Conservation (phyloP, 2,888 invertebrate genomes). For the Bedellia somnulentella region DNA sequence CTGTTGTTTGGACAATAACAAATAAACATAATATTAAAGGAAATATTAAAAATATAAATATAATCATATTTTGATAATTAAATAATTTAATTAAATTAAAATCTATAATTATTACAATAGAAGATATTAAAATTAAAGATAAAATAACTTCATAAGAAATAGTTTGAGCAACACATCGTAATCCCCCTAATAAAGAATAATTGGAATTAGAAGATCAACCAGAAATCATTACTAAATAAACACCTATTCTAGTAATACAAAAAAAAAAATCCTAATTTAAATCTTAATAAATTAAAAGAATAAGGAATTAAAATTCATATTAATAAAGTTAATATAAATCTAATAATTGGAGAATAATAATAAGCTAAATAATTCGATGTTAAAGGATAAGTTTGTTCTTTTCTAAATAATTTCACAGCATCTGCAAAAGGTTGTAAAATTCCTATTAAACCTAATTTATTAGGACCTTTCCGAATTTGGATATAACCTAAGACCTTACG, state of each 20-base stretch:
- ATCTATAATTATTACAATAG: conserved; percentile 58
- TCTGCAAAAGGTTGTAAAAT: conserved; percentile 72
- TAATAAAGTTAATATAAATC: conserved; percentile 61
- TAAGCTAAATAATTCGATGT: conserved; percentile 64
- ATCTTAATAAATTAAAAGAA: conserved; percentile 51
- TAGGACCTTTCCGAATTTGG: conserved; percentile 74
- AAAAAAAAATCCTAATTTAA: conserved; percentile 67
- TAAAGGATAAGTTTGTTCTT: conserved; percentile 61
- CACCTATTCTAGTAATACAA: conserved; percentile 63
- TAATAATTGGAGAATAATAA: conserved; percentile 62
- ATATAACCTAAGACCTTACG: conserved; percentile 72
- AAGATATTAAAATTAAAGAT: conserved; percentile 64
- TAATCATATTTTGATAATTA: conserved; percentile 48
- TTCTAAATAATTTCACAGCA: conserved; percentile 72
- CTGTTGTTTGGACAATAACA: conserved; percentile 4
- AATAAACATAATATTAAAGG: conserved; percentile 61
- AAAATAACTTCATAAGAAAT: conserved; percentile 78
- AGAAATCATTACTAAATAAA: conserved; percentile 65
- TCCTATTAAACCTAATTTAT: conserved; percentile 67
- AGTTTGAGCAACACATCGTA: conserved; percentile 71
- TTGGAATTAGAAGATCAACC: conserved; percentile 76
- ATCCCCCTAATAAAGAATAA: conserved; percentile 69
- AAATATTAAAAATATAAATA: conserved; percentile 57
- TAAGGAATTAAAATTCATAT: conserved; percentile 63
- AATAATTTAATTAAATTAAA: conserved; percentile 56